These are phyloP conservation scores for Seladonia tumulorum DNA, from an alignment of 2,888 invertebrate genomes.

Conservation along the genomic window DNA sequence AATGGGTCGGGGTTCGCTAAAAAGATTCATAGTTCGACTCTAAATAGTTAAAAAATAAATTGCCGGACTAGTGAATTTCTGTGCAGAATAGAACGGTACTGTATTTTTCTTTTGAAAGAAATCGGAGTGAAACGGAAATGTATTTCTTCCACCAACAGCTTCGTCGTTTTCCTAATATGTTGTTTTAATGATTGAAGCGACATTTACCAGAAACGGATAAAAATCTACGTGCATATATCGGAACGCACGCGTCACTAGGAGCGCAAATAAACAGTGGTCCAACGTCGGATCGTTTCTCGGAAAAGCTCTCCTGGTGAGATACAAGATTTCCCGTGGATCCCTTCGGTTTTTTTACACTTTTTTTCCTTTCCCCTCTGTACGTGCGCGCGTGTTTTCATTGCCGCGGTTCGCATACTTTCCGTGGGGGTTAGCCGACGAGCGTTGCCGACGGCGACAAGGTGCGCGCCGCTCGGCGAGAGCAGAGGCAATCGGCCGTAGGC, in stretches of 20 bases:
- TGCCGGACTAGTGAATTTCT: too few relatives aligned
- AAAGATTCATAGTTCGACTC: too few relatives aligned
- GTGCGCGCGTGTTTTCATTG: not conserved
- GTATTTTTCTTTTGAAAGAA: not conserved
- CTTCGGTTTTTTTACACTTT: not conserved
- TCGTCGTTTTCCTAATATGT: not conserved
- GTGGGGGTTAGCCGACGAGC: slow-evolving; percentile 32
- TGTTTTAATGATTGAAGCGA: not conserved
- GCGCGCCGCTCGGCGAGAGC: slow-evolving; percentile 53
- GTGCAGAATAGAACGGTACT: too few relatives aligned
- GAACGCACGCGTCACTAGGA: not conserved
- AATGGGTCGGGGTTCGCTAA: too few relatives aligned
- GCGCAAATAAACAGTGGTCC: not conserved
- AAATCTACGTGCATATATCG: not conserved
- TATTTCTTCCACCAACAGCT: not conserved
- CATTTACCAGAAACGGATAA: not conserved
- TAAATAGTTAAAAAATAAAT: too few relatives aligned
- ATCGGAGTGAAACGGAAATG: not conserved
- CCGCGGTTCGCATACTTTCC: slow-evolving; percentile 8
- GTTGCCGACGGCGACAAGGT: slow-evolving; percentile 58
- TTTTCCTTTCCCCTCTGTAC: not conserved
- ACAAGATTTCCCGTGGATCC: not conserved
- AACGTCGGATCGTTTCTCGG: not conserved
- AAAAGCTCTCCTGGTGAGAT: not conserved
- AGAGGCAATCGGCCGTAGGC: slow-evolving; percentile 76